Conservation (phyloP, 2,888 invertebrate species). For the Folsomia candida region DNA sequence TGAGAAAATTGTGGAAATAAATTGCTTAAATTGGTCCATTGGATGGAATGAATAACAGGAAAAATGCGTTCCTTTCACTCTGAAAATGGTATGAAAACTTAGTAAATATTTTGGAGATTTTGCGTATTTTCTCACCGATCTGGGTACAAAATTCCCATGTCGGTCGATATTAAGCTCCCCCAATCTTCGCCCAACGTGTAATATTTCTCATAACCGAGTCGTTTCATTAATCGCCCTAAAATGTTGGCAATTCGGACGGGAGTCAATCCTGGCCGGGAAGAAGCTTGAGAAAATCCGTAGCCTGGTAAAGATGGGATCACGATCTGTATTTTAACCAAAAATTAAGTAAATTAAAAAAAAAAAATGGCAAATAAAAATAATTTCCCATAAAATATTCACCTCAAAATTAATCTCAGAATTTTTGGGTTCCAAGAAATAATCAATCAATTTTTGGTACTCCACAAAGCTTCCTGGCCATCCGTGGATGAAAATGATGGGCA, state of each 20-base stretch:
- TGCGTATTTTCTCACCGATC: slow-evolving; percentile 53
- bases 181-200: slow-evolving; percentile 64
- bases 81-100: neutral
- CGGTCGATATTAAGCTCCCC: slow-evolving; percentile 65
- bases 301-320: slow-evolving; percentile 60
- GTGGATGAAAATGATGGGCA: slow-evolving; percentile 27
- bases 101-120: neutral
- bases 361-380: too few relatives aligned
- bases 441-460: slow-evolving; percentile 43
- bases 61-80: neutral
- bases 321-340: slow-evolving; percentile 34
- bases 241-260: slow-evolving; percentile 59
- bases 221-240: slow-evolving; percentile 67
- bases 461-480: slow-evolving; percentile 39
- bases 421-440: slow-evolving; percentile 25
- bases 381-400: too few relatives aligned
- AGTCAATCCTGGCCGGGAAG: slow-evolving; percentile 54
- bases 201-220: slow-evolving; percentile 65
- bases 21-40: neutral
- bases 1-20: slow-evolving; percentile 54
- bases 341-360: neutral
- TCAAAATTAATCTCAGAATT: slow-evolving; percentile 34
- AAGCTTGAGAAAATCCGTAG: slow-evolving; percentile 58
- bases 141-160: slow-evolving; percentile 67
- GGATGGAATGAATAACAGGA: neutral